Percentiles rank a stretch among this genome's conserved stretches.
Evolutionary conservation across 2,113 vertebrate species (phyloP).

Genomic region (Bubo blakistoni): DNA sequence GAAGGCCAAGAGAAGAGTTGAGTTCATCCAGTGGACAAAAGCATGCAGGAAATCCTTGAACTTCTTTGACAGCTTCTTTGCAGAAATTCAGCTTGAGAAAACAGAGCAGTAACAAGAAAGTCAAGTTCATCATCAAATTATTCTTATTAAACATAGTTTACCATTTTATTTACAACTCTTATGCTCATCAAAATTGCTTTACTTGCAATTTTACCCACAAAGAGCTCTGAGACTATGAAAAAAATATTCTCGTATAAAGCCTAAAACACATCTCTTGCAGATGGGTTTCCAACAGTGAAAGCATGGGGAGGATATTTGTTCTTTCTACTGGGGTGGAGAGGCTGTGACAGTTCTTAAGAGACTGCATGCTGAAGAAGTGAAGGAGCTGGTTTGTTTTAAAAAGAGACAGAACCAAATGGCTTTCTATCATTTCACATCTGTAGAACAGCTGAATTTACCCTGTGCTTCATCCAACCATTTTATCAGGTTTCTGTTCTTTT

Average conservation of each 20-base stretch:
- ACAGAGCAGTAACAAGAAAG: background rate
- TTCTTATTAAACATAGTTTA: background rate
- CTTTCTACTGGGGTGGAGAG: background rate
- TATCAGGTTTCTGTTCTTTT: background rate
- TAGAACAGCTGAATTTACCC: constrained; percentile 18
- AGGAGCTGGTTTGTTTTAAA: background rate
- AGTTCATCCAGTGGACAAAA: background rate
- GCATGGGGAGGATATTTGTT: background rate
- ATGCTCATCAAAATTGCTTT: background rate
- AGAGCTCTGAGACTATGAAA: background rate
- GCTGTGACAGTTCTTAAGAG: background rate
- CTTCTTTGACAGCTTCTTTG: background rate
- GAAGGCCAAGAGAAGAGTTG: background rate
- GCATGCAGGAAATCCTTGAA: background rate
- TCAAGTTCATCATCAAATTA: background rate
- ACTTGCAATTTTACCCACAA: background rate
- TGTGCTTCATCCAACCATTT: background rate
- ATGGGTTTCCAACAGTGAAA: background rate
- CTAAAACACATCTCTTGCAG: background rate
- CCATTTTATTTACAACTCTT: background rate
- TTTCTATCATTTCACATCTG: constrained; percentile 22
- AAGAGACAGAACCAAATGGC: background rate
- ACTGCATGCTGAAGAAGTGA: background rate
- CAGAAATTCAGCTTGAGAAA: background rate
- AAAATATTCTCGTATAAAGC: background rate